These are phyloP conservation scores for Lacanobia oleracea DNA, from an alignment of 2,888 invertebrate species.

Conservation along the genomic window DNA sequence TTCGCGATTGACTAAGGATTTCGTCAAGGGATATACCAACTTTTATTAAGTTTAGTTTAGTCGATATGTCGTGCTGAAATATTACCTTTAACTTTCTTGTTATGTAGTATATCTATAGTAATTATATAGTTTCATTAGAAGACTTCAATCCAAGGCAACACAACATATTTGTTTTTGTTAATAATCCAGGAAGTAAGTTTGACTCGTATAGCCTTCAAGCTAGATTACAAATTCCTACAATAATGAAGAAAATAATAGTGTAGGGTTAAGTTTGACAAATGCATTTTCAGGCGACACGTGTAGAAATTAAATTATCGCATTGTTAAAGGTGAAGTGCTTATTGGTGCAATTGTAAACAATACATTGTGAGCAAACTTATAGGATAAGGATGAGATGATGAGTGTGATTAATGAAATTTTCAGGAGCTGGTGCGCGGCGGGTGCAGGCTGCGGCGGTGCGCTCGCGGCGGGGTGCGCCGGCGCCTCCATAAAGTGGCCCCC, in stretches of 20 bases:
- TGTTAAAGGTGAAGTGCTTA: neutral
- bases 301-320: slow-evolving; percentile 5
- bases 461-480: slow-evolving; percentile 80
- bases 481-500: slow-evolving; percentile 86
- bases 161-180: neutral
- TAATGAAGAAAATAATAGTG: slow-evolving; percentile 12
- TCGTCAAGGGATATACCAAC: neutral
- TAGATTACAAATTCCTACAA: neutral
- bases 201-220: neutral
- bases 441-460: slow-evolving; percentile 64
- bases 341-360: neutral
- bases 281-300: slow-evolving; percentile 10
- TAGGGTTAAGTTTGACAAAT: slow-evolving; percentile 5
- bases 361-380: slow-evolving; percentile 20
- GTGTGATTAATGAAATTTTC: slow-evolving; percentile 51
- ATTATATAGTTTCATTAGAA: neutral
- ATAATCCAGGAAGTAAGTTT: neutral
- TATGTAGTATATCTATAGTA: too few relatives aligned
- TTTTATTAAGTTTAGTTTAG: too few relatives aligned
- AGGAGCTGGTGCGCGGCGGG: slow-evolving; percentile 49
- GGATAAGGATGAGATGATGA: slow-evolving; percentile 12
- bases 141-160: neutral
- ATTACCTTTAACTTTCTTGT: neutral
- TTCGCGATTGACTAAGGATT: neutral
- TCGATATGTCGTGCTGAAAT: too few relatives aligned